Evolutionary conservation across 1,140 invertebrate genomes (phyloP).

Genomic region (Parapsyche elsis): DNA sequence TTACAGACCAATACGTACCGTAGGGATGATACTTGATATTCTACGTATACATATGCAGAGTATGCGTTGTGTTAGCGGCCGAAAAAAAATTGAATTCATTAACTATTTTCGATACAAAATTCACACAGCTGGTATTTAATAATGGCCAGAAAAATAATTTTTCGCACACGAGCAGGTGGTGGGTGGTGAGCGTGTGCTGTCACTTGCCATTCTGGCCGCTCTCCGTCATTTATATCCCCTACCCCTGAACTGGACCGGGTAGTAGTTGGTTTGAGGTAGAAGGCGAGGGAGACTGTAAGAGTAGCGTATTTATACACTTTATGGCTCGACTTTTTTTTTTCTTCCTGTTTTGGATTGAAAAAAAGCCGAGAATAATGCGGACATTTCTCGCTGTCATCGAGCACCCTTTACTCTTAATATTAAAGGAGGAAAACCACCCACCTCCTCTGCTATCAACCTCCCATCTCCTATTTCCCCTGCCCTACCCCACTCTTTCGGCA

Average conservation of each 20-base stretch:
- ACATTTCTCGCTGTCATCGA: background rate
- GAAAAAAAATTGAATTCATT: too few relatives aligned
- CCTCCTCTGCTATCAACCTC: too few relatives aligned
- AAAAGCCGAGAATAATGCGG: constrained; percentile 43
- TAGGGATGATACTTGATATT: too few relatives aligned
- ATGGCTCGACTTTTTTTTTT: constrained; percentile 45
- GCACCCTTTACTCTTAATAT: too few relatives aligned
- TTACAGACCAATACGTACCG: too few relatives aligned
- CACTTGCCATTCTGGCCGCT: constrained; percentile 45
- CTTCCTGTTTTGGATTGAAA: constrained; percentile 50
- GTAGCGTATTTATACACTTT: constrained; percentile 45
- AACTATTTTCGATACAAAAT: too few relatives aligned
- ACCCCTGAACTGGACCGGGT: background rate
- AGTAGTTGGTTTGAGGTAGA: background rate
- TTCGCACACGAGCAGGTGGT: background rate
- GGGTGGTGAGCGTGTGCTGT: constrained; percentile 24
- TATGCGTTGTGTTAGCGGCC: too few relatives aligned
- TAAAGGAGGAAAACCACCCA: too few relatives aligned
- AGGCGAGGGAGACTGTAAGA: background rate
- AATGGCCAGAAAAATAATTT: constrained; percentile 5
- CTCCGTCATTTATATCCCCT: constrained; percentile 44
- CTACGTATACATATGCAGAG: too few relatives aligned
- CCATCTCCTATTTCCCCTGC: too few relatives aligned
- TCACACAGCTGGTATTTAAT: too few relatives aligned
- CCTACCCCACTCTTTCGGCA: too few relatives aligned